Base-by-base conservation (phyloP, 2,797 vertebrate genomes). In the Sparidentex hasta region DNA sequence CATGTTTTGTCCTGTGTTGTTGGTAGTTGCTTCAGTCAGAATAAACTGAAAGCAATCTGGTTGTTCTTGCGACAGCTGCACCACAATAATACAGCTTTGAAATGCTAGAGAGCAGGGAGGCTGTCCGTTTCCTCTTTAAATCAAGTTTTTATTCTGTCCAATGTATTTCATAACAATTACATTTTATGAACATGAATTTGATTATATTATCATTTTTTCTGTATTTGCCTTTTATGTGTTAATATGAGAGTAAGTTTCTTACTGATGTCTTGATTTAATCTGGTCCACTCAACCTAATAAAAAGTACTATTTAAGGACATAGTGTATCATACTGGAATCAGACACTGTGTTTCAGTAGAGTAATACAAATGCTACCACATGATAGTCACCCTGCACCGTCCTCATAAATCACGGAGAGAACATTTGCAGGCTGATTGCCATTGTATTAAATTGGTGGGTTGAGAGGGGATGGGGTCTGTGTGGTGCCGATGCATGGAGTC, bases 401-500 rank as follows among this genome's bases (percentile, higher is more conserved):
- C 59, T 77, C 79, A 48, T 63, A n/a, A 64, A 61, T 55, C 73
- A 61, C 44, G 27, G 50, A 14, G 2, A 27, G 48, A 63, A 63
- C 57, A 59, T 81, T 33, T 71, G 0, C 51, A 55, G 72, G 58
- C 72, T 78, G 73, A 80, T 78, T 50, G 69, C 44, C 18, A 33
- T 83, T 75, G 73, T 74, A 33, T 68, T 63, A 41, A 78, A 21
- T 46, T 65, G 78, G 16, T 13, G 2, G 69, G 63, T 52, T 11
- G 65, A 68, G 41, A 12, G 46, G 41, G 21, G 46, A 61, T 3
- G 78, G 25, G 44, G 44, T 46, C 21, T 21, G 44, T 17, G 67
- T 11, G 68, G 6, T 13, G 64, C 43, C 17, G 71, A 41, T 50
- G 20, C 29, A 5, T 12, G 18, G 47, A 72, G 66, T 57, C 52